phyloP scores from a whole-genome alignment of 2,888 invertebrate genomes.

The Xestia c-nigrum region DNA sequence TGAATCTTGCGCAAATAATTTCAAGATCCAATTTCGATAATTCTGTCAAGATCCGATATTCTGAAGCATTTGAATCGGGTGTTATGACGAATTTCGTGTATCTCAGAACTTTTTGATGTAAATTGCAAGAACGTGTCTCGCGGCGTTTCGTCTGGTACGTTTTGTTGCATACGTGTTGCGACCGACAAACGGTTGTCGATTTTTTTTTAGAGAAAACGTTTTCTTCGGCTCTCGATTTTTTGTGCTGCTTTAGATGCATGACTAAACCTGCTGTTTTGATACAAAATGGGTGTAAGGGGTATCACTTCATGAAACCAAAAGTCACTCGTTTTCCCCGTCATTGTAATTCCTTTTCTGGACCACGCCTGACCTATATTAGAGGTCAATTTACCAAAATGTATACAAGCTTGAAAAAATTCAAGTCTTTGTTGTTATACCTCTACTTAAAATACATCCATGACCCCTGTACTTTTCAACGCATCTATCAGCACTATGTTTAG shows the following conservation, averaged over 20 bases:
- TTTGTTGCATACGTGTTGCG: constrained; percentile 31
- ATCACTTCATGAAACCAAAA: neutral
- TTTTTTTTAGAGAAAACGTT: neutral
- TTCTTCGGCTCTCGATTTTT: neutral
- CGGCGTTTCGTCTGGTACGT: constrained; percentile 27
- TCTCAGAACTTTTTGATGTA: constrained; percentile 41
- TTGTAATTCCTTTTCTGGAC: neutral
- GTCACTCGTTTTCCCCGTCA: neutral
- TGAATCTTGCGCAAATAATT: constrained; percentile 31
- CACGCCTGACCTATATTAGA: no score
- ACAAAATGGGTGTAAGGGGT: neutral
- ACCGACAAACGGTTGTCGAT: neutral
- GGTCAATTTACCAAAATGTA: no score
- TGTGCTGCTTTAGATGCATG: neutral
- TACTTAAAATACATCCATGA: neutral
- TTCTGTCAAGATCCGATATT: constrained; percentile 49
- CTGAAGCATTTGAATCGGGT: constrained; percentile 32
- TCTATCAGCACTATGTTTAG: neutral
- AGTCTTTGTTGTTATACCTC: no score
- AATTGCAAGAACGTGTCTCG: constrained; percentile 48
- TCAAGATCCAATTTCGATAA: constrained; percentile 67
- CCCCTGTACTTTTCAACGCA: neutral
- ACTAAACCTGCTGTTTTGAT: neutral
- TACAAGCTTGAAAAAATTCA: no score
- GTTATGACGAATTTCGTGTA: constrained; percentile 52